Evolutionary conservation across 2,888 invertebrate genomes (phyloP).

Genomic region (Diplazon laetatorius): DNA sequence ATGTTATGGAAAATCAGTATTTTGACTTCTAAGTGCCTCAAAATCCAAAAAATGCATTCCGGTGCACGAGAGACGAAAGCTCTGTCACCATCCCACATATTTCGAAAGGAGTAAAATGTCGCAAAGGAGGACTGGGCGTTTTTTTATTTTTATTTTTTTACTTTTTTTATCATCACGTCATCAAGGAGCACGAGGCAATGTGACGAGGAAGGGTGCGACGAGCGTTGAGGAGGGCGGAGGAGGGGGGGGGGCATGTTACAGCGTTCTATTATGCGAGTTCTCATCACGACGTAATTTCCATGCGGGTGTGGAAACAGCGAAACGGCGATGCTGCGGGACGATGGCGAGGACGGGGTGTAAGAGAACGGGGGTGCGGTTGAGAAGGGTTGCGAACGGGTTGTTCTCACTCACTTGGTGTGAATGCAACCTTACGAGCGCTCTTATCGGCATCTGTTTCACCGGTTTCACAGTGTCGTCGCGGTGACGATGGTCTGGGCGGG

Average conservation of each 20-base stretch:
- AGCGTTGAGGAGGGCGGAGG: neutral
- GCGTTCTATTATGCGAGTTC: conserved; percentile 37
- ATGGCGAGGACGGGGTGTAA: neutral
- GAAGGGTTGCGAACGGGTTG: conserved; percentile 25
- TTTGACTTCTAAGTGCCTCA: too few species aligned
- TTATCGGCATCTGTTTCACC: conserved; percentile 71
- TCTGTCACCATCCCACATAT: neutral
- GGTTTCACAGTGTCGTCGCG: conserved; percentile 43
- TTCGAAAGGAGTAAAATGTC: conserved; percentile 14
- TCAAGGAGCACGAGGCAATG: neutral
- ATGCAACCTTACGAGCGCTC: conserved; percentile 71
- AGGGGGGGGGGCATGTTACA: neutral
- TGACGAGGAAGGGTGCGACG: too few species aligned
- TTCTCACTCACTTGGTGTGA: conserved; percentile 65
- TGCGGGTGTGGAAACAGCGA: conserved; percentile 42
- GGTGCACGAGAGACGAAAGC: too few species aligned
- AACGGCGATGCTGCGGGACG: conserved; percentile 1
- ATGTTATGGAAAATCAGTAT: too few species aligned
- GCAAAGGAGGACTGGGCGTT: too few species aligned
- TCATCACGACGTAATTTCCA: conserved; percentile 60
- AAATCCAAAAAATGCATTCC: too few species aligned
- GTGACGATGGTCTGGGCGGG: neutral
- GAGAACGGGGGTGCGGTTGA: conserved; percentile 20
- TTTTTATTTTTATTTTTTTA: too few species aligned
- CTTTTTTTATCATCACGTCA: conserved; percentile 7